Evolutionary conservation across 2,888 invertebrate genomes (phyloP).

Genomic region (Biston betularia): DNA sequence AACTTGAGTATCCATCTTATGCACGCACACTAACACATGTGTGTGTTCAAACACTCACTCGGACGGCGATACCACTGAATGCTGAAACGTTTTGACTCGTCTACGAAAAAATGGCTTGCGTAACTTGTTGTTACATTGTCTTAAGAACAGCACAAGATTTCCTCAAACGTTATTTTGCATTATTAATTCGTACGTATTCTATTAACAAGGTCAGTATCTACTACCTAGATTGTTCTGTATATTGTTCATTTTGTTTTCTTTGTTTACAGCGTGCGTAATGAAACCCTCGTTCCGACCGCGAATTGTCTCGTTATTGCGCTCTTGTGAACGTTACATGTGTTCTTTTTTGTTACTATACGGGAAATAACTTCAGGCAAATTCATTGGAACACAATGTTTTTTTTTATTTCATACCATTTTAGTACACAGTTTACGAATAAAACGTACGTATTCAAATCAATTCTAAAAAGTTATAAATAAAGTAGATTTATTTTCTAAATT

Average conservation of each 20-base stretch:
- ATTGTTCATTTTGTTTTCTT: conserved; percentile 55
- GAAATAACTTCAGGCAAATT: conserved; percentile 7
- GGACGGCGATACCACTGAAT: too few species aligned
- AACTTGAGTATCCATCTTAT: too few species aligned
- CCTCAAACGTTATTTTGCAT: background rate
- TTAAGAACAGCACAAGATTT: background rate
- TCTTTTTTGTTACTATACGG: conserved; percentile 16
- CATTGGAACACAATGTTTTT: too few species aligned
- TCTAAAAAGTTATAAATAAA: too few species aligned
- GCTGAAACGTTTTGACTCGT: too few species aligned
- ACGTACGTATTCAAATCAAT: too few species aligned
- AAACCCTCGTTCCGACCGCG: conserved; percentile 48
- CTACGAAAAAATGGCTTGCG: background rate
- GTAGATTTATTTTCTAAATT: too few species aligned
- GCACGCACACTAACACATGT: too few species aligned
- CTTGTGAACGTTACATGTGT: conserved; percentile 30
- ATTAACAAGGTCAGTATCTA: conserved; percentile 9
- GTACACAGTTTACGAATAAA: too few species aligned
- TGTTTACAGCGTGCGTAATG: conserved; percentile 55
- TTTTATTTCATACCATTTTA: background rate
- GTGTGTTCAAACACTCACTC: too few species aligned
- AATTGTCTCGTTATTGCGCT: conserved; percentile 48
- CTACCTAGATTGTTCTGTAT: conserved; percentile 31
- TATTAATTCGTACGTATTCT: background rate
- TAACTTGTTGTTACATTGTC: background rate